These are phyloP conservation scores for Fulica atra DNA, from an alignment of 2,113 vertebrate species.

Conservation along the genomic window DNA sequence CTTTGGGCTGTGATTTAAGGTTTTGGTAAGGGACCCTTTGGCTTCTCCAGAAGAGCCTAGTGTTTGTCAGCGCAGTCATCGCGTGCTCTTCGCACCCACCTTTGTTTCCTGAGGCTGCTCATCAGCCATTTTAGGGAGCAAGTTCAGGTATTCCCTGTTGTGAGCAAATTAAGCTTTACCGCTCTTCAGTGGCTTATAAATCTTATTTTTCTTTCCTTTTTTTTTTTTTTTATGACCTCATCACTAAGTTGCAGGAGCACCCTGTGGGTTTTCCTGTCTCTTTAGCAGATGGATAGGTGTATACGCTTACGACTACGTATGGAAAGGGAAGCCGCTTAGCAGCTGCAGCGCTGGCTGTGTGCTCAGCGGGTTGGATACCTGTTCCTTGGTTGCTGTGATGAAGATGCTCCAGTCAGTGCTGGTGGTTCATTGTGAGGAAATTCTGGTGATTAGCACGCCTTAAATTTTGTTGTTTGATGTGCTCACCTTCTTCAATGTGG, in stretches of 20 bases:
- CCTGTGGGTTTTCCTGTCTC: background rate
- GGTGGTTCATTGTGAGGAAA: background rate
- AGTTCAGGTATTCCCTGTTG: background rate
- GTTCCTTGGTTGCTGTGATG: background rate
- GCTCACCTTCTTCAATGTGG: background rate
- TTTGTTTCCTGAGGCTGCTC: background rate
- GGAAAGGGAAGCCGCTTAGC: background rate
- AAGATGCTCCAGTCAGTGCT: background rate
- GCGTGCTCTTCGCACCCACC: background rate
- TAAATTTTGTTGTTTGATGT: background rate
- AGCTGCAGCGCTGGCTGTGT: background rate
- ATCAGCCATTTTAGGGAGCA: background rate
- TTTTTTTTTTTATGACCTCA: background rate
- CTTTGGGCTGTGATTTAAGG: accelerated
- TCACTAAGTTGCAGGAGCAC: background rate
- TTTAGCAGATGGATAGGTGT: background rate
- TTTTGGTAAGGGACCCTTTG: background rate
- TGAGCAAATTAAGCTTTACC: background rate
- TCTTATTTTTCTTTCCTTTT: no score
- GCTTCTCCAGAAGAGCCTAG: background rate
- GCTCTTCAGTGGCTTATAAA: background rate
- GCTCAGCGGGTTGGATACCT: background rate
- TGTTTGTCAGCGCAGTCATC: background rate
- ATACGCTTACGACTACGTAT: accelerated
- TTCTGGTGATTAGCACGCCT: accelerated